These are phyloP conservation scores for Drosophila hydei DNA, from an alignment of 1,140 invertebrate species.

Conservation along the genomic window DNA sequence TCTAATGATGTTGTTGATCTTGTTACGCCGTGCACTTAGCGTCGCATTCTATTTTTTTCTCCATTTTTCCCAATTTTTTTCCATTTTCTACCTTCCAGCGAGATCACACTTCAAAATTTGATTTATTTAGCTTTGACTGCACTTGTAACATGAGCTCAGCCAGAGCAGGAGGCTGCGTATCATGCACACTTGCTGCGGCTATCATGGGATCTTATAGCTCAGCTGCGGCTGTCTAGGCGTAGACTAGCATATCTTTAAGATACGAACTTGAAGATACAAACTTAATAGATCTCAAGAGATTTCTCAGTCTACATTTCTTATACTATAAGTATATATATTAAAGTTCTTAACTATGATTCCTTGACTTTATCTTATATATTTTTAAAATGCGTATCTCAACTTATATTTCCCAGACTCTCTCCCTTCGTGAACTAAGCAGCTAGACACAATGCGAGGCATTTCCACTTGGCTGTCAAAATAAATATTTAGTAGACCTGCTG, in stretches of 20 bases:
- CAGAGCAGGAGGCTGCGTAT: slow-evolving; percentile 2
- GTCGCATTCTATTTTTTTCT: slow-evolving; percentile 29
- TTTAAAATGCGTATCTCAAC: too few species aligned
- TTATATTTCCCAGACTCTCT: too few species aligned
- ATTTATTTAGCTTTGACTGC: slow-evolving; percentile 74
- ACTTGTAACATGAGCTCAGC: slow-evolving; percentile 65
- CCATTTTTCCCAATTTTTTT: slow-evolving; percentile 13
- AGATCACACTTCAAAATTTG: slow-evolving; percentile 57
- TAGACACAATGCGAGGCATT: slow-evolving; percentile 29
- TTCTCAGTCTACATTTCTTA: too few species aligned
- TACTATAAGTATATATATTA: too few species aligned
- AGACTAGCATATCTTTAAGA: too few species aligned
- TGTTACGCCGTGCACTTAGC: slow-evolving; percentile 71
- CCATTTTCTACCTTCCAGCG: slow-evolving; percentile 6
- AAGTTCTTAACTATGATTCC: too few species aligned
- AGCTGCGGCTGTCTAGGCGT: too few species aligned
- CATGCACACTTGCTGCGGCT: slow-evolving; percentile 36
- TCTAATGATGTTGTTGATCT: slow-evolving; percentile 79
- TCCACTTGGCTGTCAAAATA: slow-evolving; percentile 63
- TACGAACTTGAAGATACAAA: too few species aligned
- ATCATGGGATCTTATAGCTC: too few species aligned
- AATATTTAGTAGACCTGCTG: slow-evolving; percentile 30
- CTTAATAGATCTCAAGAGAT: too few species aligned
- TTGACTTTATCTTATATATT: too few species aligned
- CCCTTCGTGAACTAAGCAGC: neutral